A percentile compares a stretch with the other conserved stretches of the same genome.
phyloP scores from a whole-genome alignment of 2,888 invertebrate species.

The Labia minor region DNA sequence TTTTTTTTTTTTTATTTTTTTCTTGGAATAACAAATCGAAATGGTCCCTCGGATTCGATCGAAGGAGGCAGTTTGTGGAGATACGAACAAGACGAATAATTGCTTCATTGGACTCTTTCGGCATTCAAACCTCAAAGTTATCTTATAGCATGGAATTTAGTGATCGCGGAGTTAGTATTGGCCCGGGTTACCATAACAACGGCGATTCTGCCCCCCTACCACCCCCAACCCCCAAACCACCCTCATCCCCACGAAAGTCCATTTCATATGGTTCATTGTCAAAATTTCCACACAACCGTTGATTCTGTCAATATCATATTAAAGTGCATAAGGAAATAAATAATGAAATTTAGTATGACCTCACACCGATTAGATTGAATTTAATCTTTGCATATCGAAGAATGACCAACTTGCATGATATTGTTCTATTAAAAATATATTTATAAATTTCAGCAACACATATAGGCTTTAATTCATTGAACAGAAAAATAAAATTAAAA shows the following conservation, averaged over 20 bases:
- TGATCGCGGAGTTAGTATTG: not conserved
- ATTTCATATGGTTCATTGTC: not conserved
- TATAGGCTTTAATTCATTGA: conserved; percentile 7
- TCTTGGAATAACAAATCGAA: too few species aligned
- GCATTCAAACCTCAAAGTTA: not conserved
- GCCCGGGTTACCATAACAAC: not conserved
- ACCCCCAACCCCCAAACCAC: too few species aligned
- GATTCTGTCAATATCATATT: not conserved
- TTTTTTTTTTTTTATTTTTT: too few species aligned
- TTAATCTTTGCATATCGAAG: not conserved
- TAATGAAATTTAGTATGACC: not conserved
- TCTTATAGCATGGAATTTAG: not conserved
- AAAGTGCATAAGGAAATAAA: not conserved
- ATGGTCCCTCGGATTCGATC: too few species aligned
- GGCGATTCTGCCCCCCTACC: not conserved
- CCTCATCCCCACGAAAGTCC: too few species aligned
- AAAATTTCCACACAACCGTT: not conserved
- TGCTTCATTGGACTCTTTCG: not conserved
- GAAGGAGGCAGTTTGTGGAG: too few species aligned
- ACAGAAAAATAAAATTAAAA: not conserved
- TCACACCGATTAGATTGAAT: not conserved
- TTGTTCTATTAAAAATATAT: not conserved
- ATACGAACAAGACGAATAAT: not conserved
- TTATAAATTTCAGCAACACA: not conserved
- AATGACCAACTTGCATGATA: not conserved